Percentiles rank a stretch among this genome's conserved stretches.
Evolutionary conservation across 2,113 vertebrate genomes (phyloP).

Genomic region (Rhabdornis inornatus): DNA sequence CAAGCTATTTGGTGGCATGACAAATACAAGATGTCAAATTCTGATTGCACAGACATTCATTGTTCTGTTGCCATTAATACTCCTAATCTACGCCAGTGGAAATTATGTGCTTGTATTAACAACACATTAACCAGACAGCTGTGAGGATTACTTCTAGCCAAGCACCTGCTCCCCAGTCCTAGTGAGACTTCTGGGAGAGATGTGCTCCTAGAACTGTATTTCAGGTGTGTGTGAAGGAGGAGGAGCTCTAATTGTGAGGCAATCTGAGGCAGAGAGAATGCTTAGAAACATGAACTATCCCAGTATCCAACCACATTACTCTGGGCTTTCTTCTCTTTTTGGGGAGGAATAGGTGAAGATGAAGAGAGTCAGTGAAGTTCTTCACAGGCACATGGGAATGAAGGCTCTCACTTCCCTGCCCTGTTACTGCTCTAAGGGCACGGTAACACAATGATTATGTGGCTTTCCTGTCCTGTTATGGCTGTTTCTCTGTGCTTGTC

Average conservation of each 20-base stretch:
- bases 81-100: background rate
- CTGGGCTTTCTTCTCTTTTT: background rate
- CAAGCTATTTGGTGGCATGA: background rate
- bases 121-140: background rate
- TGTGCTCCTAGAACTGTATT: background rate
- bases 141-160: background rate
- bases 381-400: background rate
- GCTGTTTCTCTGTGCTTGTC: background rate
- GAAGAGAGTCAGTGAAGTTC: background rate
- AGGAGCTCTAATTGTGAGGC: background rate
- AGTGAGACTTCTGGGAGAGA: background rate
- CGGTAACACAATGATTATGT: background rate
- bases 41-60: background rate
- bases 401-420: background rate
- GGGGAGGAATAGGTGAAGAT: background rate
- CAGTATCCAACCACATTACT: background rate
- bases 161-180: background rate
- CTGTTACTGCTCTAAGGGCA: background rate
- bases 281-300: background rate
- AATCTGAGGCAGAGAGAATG: background rate
- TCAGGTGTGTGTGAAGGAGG: background rate
- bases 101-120: background rate
- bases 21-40: background rate
- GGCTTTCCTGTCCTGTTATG: background rate
- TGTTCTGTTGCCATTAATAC: background rate